Base-by-base conservation (phyloP, 2,113 vertebrate species). In the Periophthalmodon schlosseri region DNA sequence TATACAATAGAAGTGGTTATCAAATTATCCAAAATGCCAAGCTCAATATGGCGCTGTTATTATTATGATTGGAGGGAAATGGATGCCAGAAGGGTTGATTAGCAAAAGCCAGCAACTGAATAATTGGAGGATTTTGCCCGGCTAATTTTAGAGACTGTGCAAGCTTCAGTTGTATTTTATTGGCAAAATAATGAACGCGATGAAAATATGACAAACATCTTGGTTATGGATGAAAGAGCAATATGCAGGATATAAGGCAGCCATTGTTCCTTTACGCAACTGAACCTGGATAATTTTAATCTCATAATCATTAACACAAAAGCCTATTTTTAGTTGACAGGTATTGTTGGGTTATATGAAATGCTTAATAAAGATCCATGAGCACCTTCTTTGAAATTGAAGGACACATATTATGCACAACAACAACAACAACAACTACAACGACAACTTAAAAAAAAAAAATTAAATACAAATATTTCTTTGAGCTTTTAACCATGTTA, bases 21-120 rank as follows among this genome's bases (percentile, higher is more conserved):
- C 73, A 64, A 68, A 73, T 85, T 69, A 79, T 33, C 69, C 79
- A 36, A 80, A 84, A 84, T 78, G 72, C 68, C 76, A 86, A 69
- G 65, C 54, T 83, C 75, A 81, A 71, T 66, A 49, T 16, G 64
- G 73, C 67, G 14, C 24, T 65, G 65, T 68, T 60, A 67, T 80
- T 79, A 57, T 61, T 33, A 5, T 76, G 74, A 83, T 86, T 76
- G 76, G 61, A 82, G 21, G 33, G 69, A 73, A 56, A 74, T 46
- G 61, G 58, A 76, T 49, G 73, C 74, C 44, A 63, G 36, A 69
- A 46, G 70, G 49, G 69, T 69, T 65, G 20, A 64, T 84, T 76
- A 77, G 10, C 21, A 49, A 49, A 76, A 78, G 70, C 54, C 74
- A 74, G 69, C 52, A 69, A 54, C 69, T 73, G 28, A 24, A 28